These are phyloP conservation scores for Ophthalmolycus amberensis DNA, from an alignment of 2,113 vertebrate genomes.

Conservation along the genomic window DNA sequence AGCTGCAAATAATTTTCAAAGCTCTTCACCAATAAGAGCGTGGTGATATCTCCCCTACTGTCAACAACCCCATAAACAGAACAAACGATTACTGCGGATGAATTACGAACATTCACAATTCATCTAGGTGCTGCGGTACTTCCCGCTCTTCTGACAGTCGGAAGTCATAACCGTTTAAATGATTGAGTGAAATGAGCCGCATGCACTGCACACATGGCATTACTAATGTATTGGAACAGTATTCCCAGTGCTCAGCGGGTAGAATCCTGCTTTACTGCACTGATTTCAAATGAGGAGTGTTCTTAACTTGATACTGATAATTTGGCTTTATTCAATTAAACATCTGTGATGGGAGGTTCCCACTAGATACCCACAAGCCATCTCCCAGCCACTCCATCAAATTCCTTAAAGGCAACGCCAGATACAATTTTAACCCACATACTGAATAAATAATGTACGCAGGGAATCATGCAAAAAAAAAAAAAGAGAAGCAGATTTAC, in stretches of 20 bases:
- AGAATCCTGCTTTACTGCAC: slow-evolving; percentile 3
- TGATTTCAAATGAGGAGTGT: slow-evolving; percentile 27
- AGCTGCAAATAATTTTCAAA: slow-evolving; percentile 46
- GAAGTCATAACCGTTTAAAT: slow-evolving; percentile 40
- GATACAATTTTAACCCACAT: slow-evolving; percentile 1
- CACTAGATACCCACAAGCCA: not conserved
- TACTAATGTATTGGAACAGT: slow-evolving; percentile 7
- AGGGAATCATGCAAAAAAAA: not conserved
- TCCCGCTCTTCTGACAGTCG: slow-evolving; percentile 22
- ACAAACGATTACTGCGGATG: slow-evolving; percentile 25
- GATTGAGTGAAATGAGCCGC: slow-evolving; percentile 34
- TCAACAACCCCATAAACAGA: slow-evolving; percentile 34
- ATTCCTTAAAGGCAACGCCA: not conserved
- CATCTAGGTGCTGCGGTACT: slow-evolving; percentile 8
- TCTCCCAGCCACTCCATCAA: not conserved
- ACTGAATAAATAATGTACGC: not conserved
- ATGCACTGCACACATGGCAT: slow-evolving; percentile 9
- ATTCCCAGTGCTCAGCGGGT: slow-evolving; percentile 6
- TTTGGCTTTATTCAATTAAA: slow-evolving; percentile 42
- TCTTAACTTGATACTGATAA: slow-evolving; percentile 29
- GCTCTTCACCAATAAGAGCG: slow-evolving; percentile 23
- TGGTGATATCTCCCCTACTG: slow-evolving; percentile 1
- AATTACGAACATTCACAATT: slow-evolving; percentile 46
- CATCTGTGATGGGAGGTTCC: slow-evolving; percentile 19
- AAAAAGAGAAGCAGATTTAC: not conserved